Evolutionary conservation across 2,113 vertebrate genomes (phyloP), one percentile per base, ranked within the genome.

Genomic region (Grammomys dolichurus): DNA sequence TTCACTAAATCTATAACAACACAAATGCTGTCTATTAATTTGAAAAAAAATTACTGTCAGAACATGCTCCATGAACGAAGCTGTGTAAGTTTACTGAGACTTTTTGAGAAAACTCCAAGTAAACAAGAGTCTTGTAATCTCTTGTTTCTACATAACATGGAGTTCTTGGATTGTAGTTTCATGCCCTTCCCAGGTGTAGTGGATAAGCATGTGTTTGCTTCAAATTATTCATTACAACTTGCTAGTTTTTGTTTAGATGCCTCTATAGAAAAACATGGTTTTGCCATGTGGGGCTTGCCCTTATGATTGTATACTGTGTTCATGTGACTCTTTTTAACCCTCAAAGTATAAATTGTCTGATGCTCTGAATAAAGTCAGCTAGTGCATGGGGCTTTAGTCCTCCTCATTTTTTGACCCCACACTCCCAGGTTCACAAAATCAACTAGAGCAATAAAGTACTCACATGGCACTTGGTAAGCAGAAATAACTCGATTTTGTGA

Each of bases 1-100:
- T 87, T 82, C 80, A 70, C 70, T n/a, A 70, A 81, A 92, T 19
- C 36, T 94, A 92, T 90, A 92, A 33, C 33, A 84, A 95, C 33
- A 76, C 46, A 82, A 97, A 87, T 31, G 76, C 12, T 51, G 7
- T 89, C 69, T 72, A 78, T 13, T 20, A 9, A 88, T 89, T 94
- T 89, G 80, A 56, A 82, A 89, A 90, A 78, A 63, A 7, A 89
- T n/a, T 76, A 63, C 33, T 48, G 40, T 89, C 78, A 58, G 78
- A 58, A 81, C 36, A 58, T 81, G 78, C 33, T 81, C 11, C 78
- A n/a, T n/a, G 36, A 58, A 58, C 7, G 2, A 58, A n/a, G 19
- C 51, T 81, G 33, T 58, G 22, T 16, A 11, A 81, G 19, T n/a
- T 58, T 81, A 7, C 36, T 81, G 54, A 13, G 33, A 81, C 17